Conservation (phyloP, 2,888 invertebrate species). For the Bellardia pandia region DNA sequence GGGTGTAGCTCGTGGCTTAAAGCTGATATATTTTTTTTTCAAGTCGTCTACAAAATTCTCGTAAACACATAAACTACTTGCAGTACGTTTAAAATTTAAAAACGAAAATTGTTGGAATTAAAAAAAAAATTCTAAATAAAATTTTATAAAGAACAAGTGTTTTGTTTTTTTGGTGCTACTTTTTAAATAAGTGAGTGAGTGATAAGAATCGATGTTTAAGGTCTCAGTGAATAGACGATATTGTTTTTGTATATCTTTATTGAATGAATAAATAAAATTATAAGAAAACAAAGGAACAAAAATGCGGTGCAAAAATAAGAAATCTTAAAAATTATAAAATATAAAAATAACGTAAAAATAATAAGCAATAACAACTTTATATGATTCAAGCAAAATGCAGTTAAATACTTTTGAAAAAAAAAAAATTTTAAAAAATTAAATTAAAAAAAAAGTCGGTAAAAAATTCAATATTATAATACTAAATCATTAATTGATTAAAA, state of each 20-base stretch:
- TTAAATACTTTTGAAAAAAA: no score
- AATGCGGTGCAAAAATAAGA: background rate
- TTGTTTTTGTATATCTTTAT: background rate
- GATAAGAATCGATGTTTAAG: constrained; percentile 29
- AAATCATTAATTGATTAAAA: no score
- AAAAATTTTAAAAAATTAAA: no score
- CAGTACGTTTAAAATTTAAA: background rate
- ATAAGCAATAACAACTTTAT: no score
- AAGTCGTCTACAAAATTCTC: background rate
- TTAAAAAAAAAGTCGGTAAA: no score
- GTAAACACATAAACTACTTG: background rate
- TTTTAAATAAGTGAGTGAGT: constrained; percentile 38
- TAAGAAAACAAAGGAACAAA: background rate
- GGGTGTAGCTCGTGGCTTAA: constrained; percentile 12
- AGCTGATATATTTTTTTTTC: background rate
- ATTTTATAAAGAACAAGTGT: background rate
- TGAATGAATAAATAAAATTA: background rate
- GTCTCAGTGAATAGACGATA: background rate
- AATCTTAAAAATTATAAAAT: background rate
- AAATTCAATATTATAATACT: no score
- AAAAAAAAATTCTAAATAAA: constrained; percentile 1
- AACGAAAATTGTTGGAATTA: constrained; percentile 8
- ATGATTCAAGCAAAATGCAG: no score
- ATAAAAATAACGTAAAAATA: no score
- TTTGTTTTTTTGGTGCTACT: constrained; percentile 3